These are phyloP conservation scores for Falco novaeseelandiae DNA, from an alignment of 2,797 vertebrate genomes.

Conservation along the genomic window DNA sequence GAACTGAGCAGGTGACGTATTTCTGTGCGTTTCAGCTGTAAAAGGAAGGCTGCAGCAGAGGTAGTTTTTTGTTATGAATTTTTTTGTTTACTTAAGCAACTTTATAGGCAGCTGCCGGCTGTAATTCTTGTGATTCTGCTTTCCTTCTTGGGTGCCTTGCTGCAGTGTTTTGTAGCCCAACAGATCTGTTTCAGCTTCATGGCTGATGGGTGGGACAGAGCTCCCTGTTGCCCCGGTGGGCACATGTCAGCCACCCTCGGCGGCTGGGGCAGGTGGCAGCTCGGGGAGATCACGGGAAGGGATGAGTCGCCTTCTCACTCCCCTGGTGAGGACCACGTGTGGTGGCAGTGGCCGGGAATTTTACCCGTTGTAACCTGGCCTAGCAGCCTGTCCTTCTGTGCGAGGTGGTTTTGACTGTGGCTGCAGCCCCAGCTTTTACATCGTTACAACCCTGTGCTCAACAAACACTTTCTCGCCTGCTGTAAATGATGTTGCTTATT, in stretches of 20 bases:
- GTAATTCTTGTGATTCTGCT: not conserved
- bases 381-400: not conserved
- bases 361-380: not conserved
- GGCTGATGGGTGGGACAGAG: not conserved
- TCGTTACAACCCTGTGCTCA: not conserved
- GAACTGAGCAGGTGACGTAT: rapidly evolving
- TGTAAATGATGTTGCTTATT: not conserved
- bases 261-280: not conserved
- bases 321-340: not conserved
- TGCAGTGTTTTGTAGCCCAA: not conserved
- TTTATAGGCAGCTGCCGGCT: not conserved
- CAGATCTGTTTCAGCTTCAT: not conserved
- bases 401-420: not conserved
- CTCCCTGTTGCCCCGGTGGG: not conserved
- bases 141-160: not conserved
- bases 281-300: not conserved
- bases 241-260: not conserved
- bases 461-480: not conserved
- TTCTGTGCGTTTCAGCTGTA: not conserved
- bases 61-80: rapidly evolving
- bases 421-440: not conserved
- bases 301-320: not conserved
- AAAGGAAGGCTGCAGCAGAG: not conserved
- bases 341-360: rapidly evolving
- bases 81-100: not conserved